Evolutionary conservation across 2,113 vertebrate species (phyloP).

Genomic region (Brachyhypopomus gauderio): DNA sequence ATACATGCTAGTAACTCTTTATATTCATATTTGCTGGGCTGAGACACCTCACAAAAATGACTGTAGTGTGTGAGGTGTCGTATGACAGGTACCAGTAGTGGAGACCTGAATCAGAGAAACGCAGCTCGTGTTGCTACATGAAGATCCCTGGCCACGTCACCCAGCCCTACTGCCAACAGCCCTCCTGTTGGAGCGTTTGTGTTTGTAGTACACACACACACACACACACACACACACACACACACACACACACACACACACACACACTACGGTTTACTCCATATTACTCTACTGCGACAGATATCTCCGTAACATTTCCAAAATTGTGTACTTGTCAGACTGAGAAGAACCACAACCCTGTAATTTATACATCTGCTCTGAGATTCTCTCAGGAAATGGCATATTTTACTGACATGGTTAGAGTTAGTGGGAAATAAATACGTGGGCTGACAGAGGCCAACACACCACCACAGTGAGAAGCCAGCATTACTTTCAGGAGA

Average conservation of each 20-base stretch:
- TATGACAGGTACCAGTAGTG: neutral
- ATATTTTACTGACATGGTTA: neutral
- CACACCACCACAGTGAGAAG: neutral
- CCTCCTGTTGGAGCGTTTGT: constrained; percentile 35
- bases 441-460: neutral
- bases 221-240: constrained; percentile 16
- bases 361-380: neutral
- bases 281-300: neutral
- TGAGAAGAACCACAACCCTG: neutral
- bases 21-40: too few species aligned
- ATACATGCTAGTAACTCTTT: too few species aligned
- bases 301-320: neutral
- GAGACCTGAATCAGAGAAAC: neutral
- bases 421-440: neutral
- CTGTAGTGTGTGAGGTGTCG: too few species aligned
- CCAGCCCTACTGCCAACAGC: constrained; percentile 29
- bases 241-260: neutral
- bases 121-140: neutral
- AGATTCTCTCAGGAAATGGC: constrained; percentile 8
- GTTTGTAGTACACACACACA: constrained; percentile 16
- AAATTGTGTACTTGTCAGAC: neutral
- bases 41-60: too few species aligned
- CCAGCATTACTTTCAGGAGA: neutral
- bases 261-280: neutral
- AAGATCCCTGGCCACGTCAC: constrained; percentile 38